A percentile compares a stretch with the other conserved stretches of the same genome.
Conservation (phyloP, 2,113 vertebrate genomes). For the Setophaga kirtlandii region DNA sequence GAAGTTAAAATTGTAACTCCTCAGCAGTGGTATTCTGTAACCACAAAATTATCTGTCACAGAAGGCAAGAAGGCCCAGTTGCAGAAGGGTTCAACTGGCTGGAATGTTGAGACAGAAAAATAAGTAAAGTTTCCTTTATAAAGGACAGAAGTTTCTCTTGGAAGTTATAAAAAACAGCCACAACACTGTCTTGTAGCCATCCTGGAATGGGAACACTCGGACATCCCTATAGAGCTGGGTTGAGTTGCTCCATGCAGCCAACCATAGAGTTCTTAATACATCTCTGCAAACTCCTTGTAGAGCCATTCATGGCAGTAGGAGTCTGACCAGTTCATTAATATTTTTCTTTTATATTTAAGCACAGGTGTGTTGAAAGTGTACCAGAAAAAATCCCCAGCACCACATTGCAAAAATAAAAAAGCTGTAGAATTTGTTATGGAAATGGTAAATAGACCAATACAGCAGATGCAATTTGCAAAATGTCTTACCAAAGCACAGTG, state of each 20-base stretch:
- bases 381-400: not conserved
- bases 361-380: not conserved
- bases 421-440: not conserved
- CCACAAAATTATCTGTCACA: not conserved
- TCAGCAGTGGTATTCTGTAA: not conserved
- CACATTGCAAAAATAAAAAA: not conserved
- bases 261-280: accelerated
- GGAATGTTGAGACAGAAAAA: not conserved
- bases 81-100: not conserved
- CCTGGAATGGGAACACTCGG: not conserved
- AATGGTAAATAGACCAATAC: not conserved
- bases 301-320: not conserved
- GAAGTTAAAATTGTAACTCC: not conserved
- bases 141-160: not conserved
- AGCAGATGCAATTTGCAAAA: not conserved
- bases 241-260: not conserved
- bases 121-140: not conserved
- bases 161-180: not conserved
- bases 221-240: no score
- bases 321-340: not conserved
- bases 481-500: slow-evolving; percentile 83
- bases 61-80: not conserved
- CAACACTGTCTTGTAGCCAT: not conserved
- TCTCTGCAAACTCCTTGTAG: not conserved
- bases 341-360: not conserved